These are phyloP conservation scores for Basileuterus tristriatus DNA, from an alignment of 2,797 vertebrate species.

Conservation along the genomic window DNA sequence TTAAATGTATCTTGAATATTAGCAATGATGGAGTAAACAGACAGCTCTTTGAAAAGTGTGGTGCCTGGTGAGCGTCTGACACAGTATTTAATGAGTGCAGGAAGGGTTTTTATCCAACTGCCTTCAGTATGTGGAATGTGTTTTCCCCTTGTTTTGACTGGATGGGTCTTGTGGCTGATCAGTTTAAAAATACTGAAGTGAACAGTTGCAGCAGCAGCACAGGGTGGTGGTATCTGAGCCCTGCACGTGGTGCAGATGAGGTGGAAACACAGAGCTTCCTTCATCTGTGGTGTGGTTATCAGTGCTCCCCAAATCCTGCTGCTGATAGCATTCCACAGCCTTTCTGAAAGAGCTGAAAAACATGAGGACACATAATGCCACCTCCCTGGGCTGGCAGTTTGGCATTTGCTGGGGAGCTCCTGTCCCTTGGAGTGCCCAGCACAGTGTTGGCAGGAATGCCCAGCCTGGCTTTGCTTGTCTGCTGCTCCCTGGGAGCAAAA, in stretches of 20 bases:
- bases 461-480: neutral
- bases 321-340: neutral
- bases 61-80: conserved; percentile 51
- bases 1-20: conserved; percentile 52
- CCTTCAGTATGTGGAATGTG: neutral
- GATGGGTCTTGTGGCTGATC: conserved; percentile 16
- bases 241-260: neutral
- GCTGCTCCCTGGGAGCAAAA: neutral
- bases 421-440: neutral
- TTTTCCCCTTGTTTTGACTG: conserved; percentile 56
- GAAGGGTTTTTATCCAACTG: conserved; percentile 19
- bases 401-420: neutral
- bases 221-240: neutral
- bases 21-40: conserved; percentile 36
- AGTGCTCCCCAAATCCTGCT: neutral
- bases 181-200: conserved; percentile 22
- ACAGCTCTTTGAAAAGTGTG: neutral
- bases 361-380: neutral
- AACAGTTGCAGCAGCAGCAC: conserved; percentile 19
- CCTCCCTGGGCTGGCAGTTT: neutral
- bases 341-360: neutral
- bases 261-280: neutral
- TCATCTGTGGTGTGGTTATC: neutral
- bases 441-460: rapidly evolving
- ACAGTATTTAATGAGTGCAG: conserved; percentile 18